phyloP scores from a whole-genome alignment of 2,113 vertebrate genomes.

The Panthera leo region DNA sequence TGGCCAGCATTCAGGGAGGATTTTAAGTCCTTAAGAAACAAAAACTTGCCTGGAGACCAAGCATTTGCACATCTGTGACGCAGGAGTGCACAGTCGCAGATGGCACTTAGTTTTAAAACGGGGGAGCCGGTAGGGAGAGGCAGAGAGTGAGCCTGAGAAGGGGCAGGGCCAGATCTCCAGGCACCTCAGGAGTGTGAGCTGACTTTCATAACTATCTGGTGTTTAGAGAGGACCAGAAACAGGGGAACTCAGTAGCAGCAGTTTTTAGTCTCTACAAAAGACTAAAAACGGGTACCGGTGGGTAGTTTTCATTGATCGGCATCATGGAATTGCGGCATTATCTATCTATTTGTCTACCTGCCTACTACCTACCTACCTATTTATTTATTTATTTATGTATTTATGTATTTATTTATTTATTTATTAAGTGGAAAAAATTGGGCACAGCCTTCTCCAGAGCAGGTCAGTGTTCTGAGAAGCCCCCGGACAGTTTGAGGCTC shows the following conservation, averaged over 20 bases:
- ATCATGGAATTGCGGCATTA: conserved; percentile 30
- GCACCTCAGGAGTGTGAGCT: neutral
- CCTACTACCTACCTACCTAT: neutral
- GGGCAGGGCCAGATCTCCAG: neutral
- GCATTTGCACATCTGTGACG: neutral
- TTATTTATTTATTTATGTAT: conserved; percentile 15
- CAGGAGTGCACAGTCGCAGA: neutral
- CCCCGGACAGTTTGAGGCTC: neutral
- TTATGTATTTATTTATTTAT: conserved; percentile 42
- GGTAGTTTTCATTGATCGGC: conserved; percentile 31
- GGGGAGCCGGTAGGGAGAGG: conserved; percentile 7
- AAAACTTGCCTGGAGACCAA: conserved; percentile 51
- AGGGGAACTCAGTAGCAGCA: conserved; percentile 53
- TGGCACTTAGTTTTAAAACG: neutral
- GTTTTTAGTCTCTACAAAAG: conserved; percentile 58
- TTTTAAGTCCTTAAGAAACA: conserved; percentile 63
- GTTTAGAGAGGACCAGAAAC: neutral
- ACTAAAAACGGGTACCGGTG: neutral
- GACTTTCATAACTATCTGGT: neutral
- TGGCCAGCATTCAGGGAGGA: conserved; percentile 79
- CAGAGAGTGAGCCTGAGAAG: neutral
- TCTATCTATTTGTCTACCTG: conserved; percentile 21
- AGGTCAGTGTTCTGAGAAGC: conserved; percentile 14
- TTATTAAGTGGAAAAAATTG: conserved; percentile 14
- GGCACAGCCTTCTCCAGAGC: conserved; percentile 21